Percentiles rank a stretch among this genome's conserved stretches.
phyloP scores from a whole-genome alignment of 2,797 vertebrate species.

The Sciurus carolinensis region DNA sequence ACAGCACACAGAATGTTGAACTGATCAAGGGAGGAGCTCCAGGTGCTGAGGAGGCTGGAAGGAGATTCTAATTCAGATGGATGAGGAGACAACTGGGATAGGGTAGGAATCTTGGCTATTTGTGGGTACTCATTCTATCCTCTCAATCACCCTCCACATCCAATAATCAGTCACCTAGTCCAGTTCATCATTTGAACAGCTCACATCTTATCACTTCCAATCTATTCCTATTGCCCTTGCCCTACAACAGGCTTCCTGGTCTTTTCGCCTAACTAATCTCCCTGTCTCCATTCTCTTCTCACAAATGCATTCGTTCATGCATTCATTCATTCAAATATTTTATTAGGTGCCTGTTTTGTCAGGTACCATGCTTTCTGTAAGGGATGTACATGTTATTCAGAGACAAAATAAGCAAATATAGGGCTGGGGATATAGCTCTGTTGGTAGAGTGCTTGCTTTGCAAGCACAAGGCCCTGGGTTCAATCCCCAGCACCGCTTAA shows the following conservation, averaged over 20 bases:
- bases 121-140: slow-evolving; percentile 44
- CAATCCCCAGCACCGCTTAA: no score
- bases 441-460: no score
- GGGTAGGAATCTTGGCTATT: slow-evolving; percentile 41
- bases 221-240: slow-evolving; percentile 24
- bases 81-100: slow-evolving; percentile 39
- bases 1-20: slow-evolving; percentile 56
- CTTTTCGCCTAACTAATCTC: slow-evolving; percentile 54
- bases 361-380: slow-evolving; percentile 32
- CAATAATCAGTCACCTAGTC: slow-evolving; percentile 59
- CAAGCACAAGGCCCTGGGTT: no score
- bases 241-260: background rate
- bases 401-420: no score
- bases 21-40: slow-evolving; percentile 43
- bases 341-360: slow-evolving; percentile 25
- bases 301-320: slow-evolving; percentile 39
- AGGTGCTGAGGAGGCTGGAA: slow-evolving; percentile 60
- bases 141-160: slow-evolving; percentile 63
- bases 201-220: slow-evolving; percentile 4
- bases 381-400: background rate
- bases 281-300: slow-evolving; percentile 28
- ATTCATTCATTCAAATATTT: slow-evolving; percentile 43
- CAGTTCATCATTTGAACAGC: slow-evolving; percentile 5
- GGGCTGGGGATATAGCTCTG: no score
- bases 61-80: slow-evolving; percentile 60